These are phyloP conservation scores for Megaptera novaeangliae DNA, from an alignment of 2,113 vertebrate species.

Conservation along the genomic window DNA sequence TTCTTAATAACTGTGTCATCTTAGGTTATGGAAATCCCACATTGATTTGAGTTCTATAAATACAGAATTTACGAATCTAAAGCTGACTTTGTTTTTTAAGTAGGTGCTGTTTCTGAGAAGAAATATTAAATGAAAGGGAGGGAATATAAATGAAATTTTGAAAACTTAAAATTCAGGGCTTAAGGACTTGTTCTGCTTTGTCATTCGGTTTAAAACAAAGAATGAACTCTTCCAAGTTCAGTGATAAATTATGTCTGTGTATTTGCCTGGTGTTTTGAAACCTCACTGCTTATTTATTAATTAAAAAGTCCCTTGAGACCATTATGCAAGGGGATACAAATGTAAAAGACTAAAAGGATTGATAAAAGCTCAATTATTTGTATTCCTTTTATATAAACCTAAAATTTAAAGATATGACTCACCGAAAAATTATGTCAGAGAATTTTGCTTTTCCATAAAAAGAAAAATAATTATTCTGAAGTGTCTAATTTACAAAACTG, in stretches of 20 bases:
- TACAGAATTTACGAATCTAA: neutral
- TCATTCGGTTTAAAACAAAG: slow-evolving; percentile 48
- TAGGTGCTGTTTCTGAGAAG: neutral
- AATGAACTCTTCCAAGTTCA: neutral
- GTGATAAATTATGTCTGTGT: neutral
- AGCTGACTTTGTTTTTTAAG: neutral
- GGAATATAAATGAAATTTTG: slow-evolving; percentile 2
- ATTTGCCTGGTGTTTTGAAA: slow-evolving; percentile 13
- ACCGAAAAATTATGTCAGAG: neutral
- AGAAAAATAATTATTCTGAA: neutral
- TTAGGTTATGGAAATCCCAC: neutral
- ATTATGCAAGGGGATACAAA: neutral
- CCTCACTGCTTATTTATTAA: neutral
- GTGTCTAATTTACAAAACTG: neutral
- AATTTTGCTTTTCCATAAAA: neutral
- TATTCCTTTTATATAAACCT: neutral
- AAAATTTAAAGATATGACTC: neutral
- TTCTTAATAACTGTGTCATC: neutral
- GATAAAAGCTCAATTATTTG: neutral
- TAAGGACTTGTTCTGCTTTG: neutral
- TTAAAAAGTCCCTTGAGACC: neutral
- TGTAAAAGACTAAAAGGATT: neutral
- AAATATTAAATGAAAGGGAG: neutral
- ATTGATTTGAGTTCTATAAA: slow-evolving; percentile 22
- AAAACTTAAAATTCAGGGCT: neutral